Conservation (phyloP, 2,888 invertebrate genomes). For the Agrochola litura region DNA sequence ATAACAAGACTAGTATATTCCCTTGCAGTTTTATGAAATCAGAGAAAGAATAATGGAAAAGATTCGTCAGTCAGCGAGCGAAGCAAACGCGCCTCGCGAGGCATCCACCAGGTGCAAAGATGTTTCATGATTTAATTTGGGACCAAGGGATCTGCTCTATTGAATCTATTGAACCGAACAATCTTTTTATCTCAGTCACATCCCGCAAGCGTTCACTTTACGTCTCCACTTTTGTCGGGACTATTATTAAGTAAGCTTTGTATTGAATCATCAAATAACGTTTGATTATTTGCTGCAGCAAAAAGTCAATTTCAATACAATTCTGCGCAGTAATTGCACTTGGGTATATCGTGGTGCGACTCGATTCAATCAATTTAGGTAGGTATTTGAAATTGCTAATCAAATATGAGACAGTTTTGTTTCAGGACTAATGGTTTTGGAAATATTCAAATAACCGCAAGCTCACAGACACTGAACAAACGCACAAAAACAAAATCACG, state of each 20-base stretch:
- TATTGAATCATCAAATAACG: conserved; percentile 62
- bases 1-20: conserved; percentile 53
- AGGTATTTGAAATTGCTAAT: conserved; percentile 69
- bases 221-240: conserved; percentile 66
- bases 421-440: conserved; percentile 82
- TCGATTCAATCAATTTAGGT: conserved; percentile 30
- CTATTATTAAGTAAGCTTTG: conserved; percentile 62
- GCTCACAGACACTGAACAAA: conserved; percentile 86
- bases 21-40: conserved; percentile 74
- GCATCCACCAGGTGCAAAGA: conserved; percentile 87
- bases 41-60: conserved; percentile 81
- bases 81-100: conserved; percentile 80
- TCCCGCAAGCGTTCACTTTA: conserved; percentile 75
- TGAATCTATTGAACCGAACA: conserved; percentile 88
- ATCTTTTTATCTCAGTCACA: conserved; percentile 84
- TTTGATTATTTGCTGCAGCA: conserved; percentile 40
- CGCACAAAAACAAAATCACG: conserved; percentile 88
- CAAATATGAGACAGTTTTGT: conserved; percentile 82
- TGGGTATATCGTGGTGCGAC: conserved; percentile 16
- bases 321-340: conserved; percentile 14
- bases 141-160: conserved; percentile 89
- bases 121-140: conserved; percentile 90
- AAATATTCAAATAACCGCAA: conserved; percentile 85
- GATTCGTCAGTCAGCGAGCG: conserved; percentile 81
- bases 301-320: conserved; percentile 45